A percentile compares a stretch with the other conserved stretches of the same genome.
Conservation (phyloP, 2,888 invertebrate genomes). For the Leptarthrus brevirostris region DNA sequence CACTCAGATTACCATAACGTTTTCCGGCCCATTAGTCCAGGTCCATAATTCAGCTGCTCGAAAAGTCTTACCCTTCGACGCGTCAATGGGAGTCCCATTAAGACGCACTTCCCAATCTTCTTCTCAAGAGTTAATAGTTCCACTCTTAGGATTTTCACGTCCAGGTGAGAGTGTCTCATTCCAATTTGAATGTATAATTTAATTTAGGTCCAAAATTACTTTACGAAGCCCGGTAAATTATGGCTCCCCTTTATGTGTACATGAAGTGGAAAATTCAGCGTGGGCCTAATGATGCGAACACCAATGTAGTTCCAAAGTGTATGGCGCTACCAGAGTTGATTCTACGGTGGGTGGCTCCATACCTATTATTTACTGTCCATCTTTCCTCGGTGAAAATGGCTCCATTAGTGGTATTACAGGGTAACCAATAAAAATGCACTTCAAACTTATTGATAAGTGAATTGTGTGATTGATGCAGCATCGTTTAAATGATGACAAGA, state of each 20-base stretch:
- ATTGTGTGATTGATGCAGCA: too few species aligned
- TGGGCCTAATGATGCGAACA: conserved; percentile 3
- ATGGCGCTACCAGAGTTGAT: too few species aligned
- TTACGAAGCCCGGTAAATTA: conserved; percentile 16
- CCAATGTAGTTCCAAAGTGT: background rate
- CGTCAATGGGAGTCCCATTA: background rate
- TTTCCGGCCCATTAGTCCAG: background rate
- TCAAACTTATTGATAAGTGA: conserved; percentile 20
- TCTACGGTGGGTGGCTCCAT: background rate
- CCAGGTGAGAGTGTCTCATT: background rate
- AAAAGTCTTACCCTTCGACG: conserved; percentile 16
- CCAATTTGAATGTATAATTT: conserved; percentile 35
- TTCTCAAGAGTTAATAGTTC: background rate
- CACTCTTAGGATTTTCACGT: background rate
- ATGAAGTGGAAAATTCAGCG: background rate
- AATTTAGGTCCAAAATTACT: conserved; percentile 5
- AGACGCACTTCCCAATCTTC: background rate
- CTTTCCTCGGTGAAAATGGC: background rate
- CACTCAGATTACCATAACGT: background rate
- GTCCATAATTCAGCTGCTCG: conserved; percentile 1
- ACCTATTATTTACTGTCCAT: conserved; percentile 2
- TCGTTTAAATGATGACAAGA: too few species aligned
- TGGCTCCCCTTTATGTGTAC: background rate
- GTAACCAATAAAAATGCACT: conserved; percentile 14
- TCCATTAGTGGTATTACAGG: background rate